Evolutionary conservation across 2,888 invertebrate genomes (phyloP), one percentile per base, ranked within the genome.

Genomic region (Platypus cylindrus): DNA sequence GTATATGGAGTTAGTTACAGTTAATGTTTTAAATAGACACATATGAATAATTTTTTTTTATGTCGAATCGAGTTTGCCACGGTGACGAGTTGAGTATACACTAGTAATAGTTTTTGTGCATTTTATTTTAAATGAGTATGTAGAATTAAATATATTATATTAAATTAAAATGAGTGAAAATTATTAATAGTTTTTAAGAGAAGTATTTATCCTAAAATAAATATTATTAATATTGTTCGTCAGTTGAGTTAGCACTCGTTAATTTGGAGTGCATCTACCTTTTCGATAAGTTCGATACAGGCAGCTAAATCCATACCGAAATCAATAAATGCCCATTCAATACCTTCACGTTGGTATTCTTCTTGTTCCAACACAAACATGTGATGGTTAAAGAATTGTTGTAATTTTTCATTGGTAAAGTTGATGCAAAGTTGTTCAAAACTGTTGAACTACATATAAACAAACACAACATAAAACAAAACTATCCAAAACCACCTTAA

Each of bases 291-390:
- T 59, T 82, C 81, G 65, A 84, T 84, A 63, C 80, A 81, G 60
- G 75, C 74, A 60, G 80, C 78, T 60, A 89, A 75, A 66, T 87
- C 87, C 78, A 89, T 81, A 67, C 87, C 87, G 67, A 87, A 87
- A 72, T 87, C 87, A 65, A 89, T 87, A 69, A 89, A 89, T 58
- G 78, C 77, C 87, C 87, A 89, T 61, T 83, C 76, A 68, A 89
- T 86, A 62, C 86, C 86, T 68, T 89, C 87, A 52, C 76, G 74
- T 62, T 84, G 79, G 68, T 87, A 89, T 64, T 87, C 86, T 69
- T 89, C 87, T 74, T 87, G 87, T 70, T 87, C 87, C 60, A 89
- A 73, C 50, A 89, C 84, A 67, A 87, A 87, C 87, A 89, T 89
- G 71, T 89, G 80, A 62, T 87, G 86, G 67, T 87, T 87, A 78